A percentile compares a stretch with the other conserved stretches of the same genome.
Conservation (phyloP, 2,888 invertebrate genomes). For the Eilema caniola region DNA sequence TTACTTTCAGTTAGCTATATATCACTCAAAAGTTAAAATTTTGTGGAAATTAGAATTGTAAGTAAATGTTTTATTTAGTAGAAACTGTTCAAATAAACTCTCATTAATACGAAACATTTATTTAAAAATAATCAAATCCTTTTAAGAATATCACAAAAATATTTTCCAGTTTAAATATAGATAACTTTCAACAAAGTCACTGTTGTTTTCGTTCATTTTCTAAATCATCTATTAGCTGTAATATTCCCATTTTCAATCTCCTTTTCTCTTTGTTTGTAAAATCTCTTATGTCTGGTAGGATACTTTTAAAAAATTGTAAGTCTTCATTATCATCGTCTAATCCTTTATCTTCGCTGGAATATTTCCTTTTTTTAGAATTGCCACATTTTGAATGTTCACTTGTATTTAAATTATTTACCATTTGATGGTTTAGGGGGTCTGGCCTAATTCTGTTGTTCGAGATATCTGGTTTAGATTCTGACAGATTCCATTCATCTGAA, state of each 20-base stretch:
- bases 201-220: conserved; percentile 52
- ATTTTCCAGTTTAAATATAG: background rate
- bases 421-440: conserved; percentile 9
- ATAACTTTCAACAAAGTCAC: background rate
- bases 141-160: conserved; percentile 1
- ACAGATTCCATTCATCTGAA: conserved; percentile 44
- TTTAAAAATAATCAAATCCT: background rate
- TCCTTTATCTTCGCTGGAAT: conserved; percentile 30
- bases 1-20: too few relatives aligned
- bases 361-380: conserved; percentile 38
- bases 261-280: conserved; percentile 83
- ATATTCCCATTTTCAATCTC: conserved; percentile 82
- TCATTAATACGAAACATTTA: background rate
- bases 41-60: background rate
- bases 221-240: conserved; percentile 80
- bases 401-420: conserved; percentile 18
- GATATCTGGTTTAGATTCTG: conserved; percentile 48
- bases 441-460: conserved; percentile 19
- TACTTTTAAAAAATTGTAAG: conserved; percentile 82
- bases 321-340: conserved; percentile 59
- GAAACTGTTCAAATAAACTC: background rate
- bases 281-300: conserved; percentile 81
- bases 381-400: conserved; percentile 27
- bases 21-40: conserved; percentile 9
- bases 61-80: background rate